These are phyloP conservation scores for Nyctibius bracteatus DNA, from an alignment of 2,113 vertebrate genomes.

Conservation along the genomic window DNA sequence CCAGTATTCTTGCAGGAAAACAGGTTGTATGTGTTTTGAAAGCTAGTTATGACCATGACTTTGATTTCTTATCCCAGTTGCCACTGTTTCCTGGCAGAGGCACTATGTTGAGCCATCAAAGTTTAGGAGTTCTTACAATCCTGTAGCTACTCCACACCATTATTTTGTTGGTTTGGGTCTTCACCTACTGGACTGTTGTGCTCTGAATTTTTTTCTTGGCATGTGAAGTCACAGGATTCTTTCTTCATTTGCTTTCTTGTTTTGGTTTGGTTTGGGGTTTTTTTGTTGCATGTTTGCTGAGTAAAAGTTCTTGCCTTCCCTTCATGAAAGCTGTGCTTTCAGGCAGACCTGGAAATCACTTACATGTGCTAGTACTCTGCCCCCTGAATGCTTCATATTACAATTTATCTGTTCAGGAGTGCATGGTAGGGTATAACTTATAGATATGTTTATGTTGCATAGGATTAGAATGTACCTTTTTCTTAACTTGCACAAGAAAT, in stretches of 20 bases:
- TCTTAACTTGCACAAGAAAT: background rate
- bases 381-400: background rate
- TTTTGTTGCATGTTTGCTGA: background rate
- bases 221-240: background rate
- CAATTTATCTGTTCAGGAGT: background rate
- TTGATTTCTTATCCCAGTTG: background rate
- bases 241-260: background rate
- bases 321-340: background rate
- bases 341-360: background rate
- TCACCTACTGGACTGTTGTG: background rate
- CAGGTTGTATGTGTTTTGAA: background rate
- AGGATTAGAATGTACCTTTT: background rate
- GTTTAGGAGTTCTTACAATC: background rate
- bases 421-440: accelerated
- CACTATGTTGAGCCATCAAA: background rate
- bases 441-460: background rate
- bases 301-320: background rate
- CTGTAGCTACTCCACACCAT: background rate
- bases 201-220: background rate
- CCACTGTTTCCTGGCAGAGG: background rate
- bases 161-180: background rate
- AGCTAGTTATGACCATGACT: background rate
- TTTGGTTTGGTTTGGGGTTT: too few relatives aligned
- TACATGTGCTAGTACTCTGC: background rate
- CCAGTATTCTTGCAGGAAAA: background rate